These are phyloP conservation scores for Melanocharis versteri DNA, from an alignment of 2,113 vertebrate genomes.

Conservation along the genomic window DNA sequence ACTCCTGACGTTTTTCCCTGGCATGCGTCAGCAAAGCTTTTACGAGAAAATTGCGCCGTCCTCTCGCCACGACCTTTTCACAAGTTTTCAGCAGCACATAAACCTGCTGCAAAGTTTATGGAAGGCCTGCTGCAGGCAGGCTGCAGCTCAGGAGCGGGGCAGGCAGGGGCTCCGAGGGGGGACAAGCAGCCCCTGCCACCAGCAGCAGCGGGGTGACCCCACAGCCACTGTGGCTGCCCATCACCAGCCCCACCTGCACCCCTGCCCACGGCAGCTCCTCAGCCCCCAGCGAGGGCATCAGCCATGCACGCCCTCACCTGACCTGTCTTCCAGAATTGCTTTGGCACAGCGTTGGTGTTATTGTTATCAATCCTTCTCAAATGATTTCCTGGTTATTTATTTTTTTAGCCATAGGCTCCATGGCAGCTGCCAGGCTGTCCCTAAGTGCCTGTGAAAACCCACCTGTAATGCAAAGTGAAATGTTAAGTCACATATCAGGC, in stretches of 20 bases:
- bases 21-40: conserved; percentile 36
- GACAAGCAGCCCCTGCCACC: background rate
- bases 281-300: background rate
- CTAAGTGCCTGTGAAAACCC: background rate
- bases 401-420: background rate
- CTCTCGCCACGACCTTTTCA: background rate
- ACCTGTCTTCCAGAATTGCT: background rate
- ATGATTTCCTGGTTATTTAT: background rate
- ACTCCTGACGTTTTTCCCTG: background rate
- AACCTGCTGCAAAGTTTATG: conserved; percentile 13
- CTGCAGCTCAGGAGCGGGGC: background rate
- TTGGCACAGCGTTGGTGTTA: background rate
- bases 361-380: background rate
- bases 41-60: background rate
- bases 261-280: background rate
- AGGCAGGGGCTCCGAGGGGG: background rate
- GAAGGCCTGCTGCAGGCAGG: background rate
- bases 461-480: background rate
- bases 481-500: background rate
- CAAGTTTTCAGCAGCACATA: conserved; percentile 52
- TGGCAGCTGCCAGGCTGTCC: background rate
- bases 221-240: fast-evolving
- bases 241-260: background rate
- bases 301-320: fast-evolving
- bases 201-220: background rate